Percentiles rank a stretch among this genome's conserved stretches.
phyloP scores from a whole-genome alignment of 2,888 invertebrate genomes.

The Keiferia lycopersicella region DNA sequence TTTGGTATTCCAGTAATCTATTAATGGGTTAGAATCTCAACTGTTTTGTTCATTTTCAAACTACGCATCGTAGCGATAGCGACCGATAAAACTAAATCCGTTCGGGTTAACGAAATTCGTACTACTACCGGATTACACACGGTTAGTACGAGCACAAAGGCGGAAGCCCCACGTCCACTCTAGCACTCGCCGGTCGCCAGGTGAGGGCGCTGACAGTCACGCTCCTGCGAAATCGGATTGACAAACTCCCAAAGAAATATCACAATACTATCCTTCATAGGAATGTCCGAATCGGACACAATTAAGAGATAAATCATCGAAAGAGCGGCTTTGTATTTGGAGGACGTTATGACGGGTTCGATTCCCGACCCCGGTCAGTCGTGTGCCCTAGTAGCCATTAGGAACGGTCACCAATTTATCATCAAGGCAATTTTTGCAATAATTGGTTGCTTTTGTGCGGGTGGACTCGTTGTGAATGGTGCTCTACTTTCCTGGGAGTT shows the following conservation, averaged over 20 bases:
- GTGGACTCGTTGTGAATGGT: slow-evolving; percentile 40
- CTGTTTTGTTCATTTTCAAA: not conserved
- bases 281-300: slow-evolving; percentile 61
- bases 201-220: slow-evolving; percentile 35
- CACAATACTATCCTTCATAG: slow-evolving; percentile 61
- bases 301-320: slow-evolving; percentile 80
- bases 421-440: slow-evolving; percentile 81
- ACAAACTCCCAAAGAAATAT: slow-evolving; percentile 59
- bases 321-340: slow-evolving; percentile 66
- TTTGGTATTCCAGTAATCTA: slow-evolving; percentile 10
- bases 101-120: slow-evolving; percentile 24
- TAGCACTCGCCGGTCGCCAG: slow-evolving; percentile 28
- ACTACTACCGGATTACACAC: slow-evolving; percentile 22
- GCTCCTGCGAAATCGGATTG: slow-evolving; percentile 39
- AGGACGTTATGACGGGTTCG: slow-evolving; percentile 78
- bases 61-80: not conserved
- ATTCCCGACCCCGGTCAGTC: slow-evolving; percentile 66
- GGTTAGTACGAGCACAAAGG: slow-evolving; percentile 22
- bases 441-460: slow-evolving; percentile 70
- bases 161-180: slow-evolving; percentile 28
- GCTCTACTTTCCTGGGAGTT: slow-evolving; percentile 52
- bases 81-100: slow-evolving; percentile 15
- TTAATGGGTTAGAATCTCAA: not conserved
- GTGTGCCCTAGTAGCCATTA: slow-evolving; percentile 69
- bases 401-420: slow-evolving; percentile 80